phyloP scores from a whole-genome alignment of 2,113 vertebrate species.

The Camarhynchus parvulus region DNA sequence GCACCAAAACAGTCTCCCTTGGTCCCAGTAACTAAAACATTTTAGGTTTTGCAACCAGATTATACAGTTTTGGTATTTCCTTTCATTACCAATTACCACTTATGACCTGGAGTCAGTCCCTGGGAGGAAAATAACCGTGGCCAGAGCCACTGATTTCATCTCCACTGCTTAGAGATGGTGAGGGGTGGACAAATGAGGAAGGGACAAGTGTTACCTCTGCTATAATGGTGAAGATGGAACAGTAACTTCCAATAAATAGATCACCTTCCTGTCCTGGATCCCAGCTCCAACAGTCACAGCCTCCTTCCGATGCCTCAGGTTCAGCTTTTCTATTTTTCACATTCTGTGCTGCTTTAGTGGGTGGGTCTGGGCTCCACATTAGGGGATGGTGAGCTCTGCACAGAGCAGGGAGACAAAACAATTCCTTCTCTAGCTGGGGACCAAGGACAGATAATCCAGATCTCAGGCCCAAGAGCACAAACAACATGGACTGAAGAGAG shows the following conservation, averaged over 20 bases:
- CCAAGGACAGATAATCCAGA: neutral
- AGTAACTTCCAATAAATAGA: neutral
- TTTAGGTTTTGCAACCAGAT: neutral
- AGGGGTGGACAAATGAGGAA: neutral
- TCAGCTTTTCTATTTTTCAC: neutral
- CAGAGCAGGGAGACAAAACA: neutral
- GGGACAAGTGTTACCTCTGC: neutral
- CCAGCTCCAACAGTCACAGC: neutral
- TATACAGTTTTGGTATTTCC: fast-evolving
- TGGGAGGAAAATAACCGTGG: neutral
- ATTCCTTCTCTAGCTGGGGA: neutral
- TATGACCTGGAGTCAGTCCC: neutral
- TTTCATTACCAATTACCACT: neutral
- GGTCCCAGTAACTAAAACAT: neutral
- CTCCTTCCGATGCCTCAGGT: neutral
- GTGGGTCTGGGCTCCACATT: fast-evolving
- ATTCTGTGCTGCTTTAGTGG: neutral
- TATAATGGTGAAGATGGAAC: neutral
- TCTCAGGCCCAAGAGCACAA: neutral
- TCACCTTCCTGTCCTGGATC: neutral
- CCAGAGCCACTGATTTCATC: neutral
- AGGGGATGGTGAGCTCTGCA: neutral
- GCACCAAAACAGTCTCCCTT: neutral
- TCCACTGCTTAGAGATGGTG: neutral
- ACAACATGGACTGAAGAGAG: fast-evolving